Percentiles rank a stretch among this genome's conserved stretches.
Conservation (phyloP, 2,888 invertebrate species). For the Dryomyza anilis region DNA sequence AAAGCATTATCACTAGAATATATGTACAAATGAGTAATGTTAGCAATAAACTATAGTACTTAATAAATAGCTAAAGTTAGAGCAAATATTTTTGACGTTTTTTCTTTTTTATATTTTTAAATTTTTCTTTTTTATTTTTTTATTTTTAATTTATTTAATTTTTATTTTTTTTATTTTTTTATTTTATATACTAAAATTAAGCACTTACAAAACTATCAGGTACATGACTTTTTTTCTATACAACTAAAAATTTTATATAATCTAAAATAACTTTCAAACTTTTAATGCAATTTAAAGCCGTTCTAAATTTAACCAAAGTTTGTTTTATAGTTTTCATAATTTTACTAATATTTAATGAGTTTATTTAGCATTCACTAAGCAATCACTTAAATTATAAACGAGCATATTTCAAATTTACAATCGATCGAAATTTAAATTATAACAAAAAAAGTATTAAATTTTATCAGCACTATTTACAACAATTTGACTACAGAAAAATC, state of each 20-base stretch:
- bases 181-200: neutral
- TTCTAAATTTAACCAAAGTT: neutral
- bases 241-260: neutral
- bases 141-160: constrained; percentile 5
- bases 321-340: too few relatives aligned
- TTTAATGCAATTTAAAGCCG: neutral
- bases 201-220: constrained; percentile 16
- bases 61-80: neutral
- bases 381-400: too few relatives aligned
- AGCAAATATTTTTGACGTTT: neutral
- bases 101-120: neutral
- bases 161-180: neutral
- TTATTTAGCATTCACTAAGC: too few relatives aligned
- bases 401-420: too few relatives aligned
- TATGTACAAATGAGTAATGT: too few relatives aligned
- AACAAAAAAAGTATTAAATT: too few relatives aligned
- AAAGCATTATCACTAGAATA: constrained; percentile 9
- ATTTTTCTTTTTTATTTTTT: constrained; percentile 1
- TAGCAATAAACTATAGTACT: constrained; percentile 8
- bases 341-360: too few relatives aligned
- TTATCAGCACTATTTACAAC: too few relatives aligned
- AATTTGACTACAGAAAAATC: too few relatives aligned
- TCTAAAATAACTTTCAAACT: neutral
- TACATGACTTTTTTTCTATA: constrained; percentile 12
- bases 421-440: too few relatives aligned